A percentile compares a stretch with the other conserved stretches of the same genome.
Conservation (phyloP, 2,888 invertebrate species). For the Dyspetes luteomarginatus region DNA sequence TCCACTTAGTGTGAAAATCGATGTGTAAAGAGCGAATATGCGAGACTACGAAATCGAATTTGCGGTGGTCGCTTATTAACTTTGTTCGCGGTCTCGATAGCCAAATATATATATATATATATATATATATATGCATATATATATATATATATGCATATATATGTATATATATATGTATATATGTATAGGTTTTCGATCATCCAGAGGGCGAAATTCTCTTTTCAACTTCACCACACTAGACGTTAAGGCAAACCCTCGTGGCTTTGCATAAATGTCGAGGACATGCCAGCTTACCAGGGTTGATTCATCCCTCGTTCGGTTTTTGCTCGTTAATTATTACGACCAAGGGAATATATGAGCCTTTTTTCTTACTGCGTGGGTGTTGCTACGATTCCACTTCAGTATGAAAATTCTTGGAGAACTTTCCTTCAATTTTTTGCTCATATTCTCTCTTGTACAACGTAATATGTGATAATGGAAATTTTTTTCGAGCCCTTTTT, state of each 20-base stretch:
- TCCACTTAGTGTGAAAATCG: neutral
- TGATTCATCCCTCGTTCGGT: slow-evolving; percentile 17
- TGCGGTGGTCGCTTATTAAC: slow-evolving; percentile 1
- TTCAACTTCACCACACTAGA: neutral
- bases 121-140: too few species aligned
- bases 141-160: too few species aligned
- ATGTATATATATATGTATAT: too few species aligned
- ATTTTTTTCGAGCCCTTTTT: too few species aligned
- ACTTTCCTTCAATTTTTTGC: neutral
- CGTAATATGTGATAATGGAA: too few species aligned
- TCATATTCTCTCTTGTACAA: too few species aligned
- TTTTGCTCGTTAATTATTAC: slow-evolving; percentile 25
- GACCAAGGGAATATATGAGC: neutral
- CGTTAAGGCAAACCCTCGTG: neutral
- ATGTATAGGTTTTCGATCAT: neutral
- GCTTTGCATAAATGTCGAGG: neutral
- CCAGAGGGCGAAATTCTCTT: neutral
- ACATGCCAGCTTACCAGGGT: neutral
- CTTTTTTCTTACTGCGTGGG: neutral
- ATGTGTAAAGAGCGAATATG: neutral
- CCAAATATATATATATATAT: too few species aligned
- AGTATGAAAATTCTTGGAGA: neutral
- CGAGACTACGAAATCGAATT: neutral
- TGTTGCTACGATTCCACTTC: neutral
- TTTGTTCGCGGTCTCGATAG: neutral